phyloP scores from a whole-genome alignment of 2,888 invertebrate genomes.

The Metopia argyrocephala region DNA sequence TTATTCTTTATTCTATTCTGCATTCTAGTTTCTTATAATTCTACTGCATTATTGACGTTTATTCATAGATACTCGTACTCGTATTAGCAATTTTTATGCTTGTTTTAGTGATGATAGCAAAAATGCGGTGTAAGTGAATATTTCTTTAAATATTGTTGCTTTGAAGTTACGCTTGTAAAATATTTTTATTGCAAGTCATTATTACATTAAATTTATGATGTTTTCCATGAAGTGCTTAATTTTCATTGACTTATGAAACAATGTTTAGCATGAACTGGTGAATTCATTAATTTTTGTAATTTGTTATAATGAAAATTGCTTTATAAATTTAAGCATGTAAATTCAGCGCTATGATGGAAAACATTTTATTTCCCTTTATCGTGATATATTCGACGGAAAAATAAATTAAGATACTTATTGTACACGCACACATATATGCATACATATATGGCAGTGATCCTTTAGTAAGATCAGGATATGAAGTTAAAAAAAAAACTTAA shows the following conservation, averaged over 20 bases:
- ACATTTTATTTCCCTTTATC: no score
- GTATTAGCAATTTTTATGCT: constrained; percentile 54
- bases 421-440: no score
- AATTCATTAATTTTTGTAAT: constrained; percentile 16
- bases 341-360: no score
- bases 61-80: no score
- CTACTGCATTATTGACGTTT: not conserved
- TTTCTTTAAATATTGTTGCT: constrained; percentile 43
- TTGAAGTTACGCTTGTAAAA: constrained; percentile 62
- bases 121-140: not conserved
- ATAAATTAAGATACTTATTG: no score
- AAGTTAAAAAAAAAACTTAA: no score
- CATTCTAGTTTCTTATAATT: no score
- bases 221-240: constrained; percentile 48
- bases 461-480: no score
- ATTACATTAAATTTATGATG: constrained; percentile 36
- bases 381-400: no score
- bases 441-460: no score
- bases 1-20: no score
- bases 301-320: constrained; percentile 17
- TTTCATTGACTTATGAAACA: constrained; percentile 37
- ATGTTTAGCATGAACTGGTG: constrained; percentile 24
- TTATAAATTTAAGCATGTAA: not conserved
- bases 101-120: constrained; percentile 59
- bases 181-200: constrained; percentile 39